These are phyloP conservation scores for Trachemys scripta DNA, from an alignment of 2,113 vertebrate species.

Conservation along the genomic window DNA sequence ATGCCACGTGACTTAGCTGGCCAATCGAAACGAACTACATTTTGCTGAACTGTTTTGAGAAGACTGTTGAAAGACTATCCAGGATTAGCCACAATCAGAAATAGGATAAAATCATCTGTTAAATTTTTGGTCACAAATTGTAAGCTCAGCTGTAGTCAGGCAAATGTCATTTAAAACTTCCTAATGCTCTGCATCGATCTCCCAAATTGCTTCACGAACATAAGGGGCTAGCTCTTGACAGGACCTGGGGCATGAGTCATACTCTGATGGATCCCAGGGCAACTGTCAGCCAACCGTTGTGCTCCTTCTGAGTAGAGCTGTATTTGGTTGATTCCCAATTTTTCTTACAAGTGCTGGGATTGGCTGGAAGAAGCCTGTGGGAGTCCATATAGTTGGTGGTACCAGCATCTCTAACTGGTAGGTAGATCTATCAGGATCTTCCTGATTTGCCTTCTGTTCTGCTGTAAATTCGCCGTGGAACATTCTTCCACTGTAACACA, in stretches of 20 bases:
- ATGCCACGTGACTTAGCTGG: neutral
- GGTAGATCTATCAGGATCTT: neutral
- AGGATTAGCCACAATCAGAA: neutral
- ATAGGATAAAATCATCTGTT: neutral
- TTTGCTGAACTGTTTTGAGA: neutral
- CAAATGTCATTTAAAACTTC: neutral
- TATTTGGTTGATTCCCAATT: neutral
- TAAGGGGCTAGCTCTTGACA: neutral
- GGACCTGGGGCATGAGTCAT: neutral
- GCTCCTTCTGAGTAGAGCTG: neutral
- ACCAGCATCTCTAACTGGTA: neutral
- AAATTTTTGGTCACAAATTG: neutral
- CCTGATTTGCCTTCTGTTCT: neutral
- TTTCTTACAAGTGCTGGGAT: neutral
- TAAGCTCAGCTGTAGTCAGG: neutral
- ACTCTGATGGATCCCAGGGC: neutral
- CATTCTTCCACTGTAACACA: neutral
- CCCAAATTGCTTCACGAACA: neutral
- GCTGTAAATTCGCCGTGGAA: neutral
- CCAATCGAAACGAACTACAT: neutral
- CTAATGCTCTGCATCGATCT: neutral
- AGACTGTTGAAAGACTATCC: neutral
- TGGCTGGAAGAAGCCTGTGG: slow-evolving; percentile 1
- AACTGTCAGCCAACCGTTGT: neutral
- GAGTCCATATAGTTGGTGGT: neutral